These are phyloP conservation scores for Triops cancriformis DNA, from an alignment of 1,140 invertebrate species.

Conservation along the genomic window DNA sequence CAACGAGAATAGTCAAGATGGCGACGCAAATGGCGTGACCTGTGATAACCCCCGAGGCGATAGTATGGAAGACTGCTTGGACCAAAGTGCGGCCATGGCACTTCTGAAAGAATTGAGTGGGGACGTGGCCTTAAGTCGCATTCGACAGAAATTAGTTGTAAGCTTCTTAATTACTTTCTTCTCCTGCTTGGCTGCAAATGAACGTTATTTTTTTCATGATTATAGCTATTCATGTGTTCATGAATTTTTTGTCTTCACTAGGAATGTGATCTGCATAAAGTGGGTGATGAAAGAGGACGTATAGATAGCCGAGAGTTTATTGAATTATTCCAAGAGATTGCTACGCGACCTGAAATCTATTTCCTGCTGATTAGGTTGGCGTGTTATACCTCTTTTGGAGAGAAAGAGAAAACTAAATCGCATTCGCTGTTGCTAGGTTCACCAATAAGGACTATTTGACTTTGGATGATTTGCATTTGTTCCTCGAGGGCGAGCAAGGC, in stretches of 20 bases:
- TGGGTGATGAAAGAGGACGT: conserved; percentile 42
- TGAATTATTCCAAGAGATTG: conserved; percentile 53
- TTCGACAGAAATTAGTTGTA: conserved; percentile 41
- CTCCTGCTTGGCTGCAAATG: too few relatives aligned
- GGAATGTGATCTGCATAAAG: conserved; percentile 46
- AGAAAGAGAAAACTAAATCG: background rate
- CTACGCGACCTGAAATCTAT: conserved; percentile 55
- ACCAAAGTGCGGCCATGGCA: conserved; percentile 45
- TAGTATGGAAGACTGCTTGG: conserved; percentile 42
- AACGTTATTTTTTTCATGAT: background rate
- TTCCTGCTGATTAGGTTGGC: conserved; percentile 52
- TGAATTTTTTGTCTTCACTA: conserved; percentile 33
- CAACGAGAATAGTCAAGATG: background rate
- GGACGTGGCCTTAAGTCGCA: conserved; percentile 41
- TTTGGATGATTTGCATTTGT: conserved; percentile 51
- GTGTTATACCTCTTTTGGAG: conserved; percentile 23
- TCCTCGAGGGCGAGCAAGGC: conserved; percentile 57
- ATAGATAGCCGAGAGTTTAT: conserved; percentile 52
- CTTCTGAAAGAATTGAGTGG: conserved; percentile 48
- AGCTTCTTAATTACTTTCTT: conserved; percentile 21
- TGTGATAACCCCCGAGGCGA: conserved; percentile 28
- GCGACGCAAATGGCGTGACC: background rate
- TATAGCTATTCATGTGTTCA: background rate
- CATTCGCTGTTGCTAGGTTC: conserved; percentile 42
- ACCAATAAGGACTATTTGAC: conserved; percentile 55